phyloP scores from a whole-genome alignment of 2,113 vertebrate genomes.

The Lasiurus borealis region DNA sequence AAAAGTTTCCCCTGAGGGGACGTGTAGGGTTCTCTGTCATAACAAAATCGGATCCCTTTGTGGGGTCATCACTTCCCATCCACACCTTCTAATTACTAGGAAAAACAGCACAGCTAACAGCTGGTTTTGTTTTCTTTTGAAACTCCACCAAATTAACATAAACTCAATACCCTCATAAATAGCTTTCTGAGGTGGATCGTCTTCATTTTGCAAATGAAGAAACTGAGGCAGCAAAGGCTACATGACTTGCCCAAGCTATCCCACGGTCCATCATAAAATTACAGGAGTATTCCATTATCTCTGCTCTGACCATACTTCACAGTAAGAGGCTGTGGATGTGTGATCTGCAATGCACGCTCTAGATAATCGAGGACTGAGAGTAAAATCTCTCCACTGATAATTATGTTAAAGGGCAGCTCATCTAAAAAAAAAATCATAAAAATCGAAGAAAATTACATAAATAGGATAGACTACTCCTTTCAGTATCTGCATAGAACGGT shows the following conservation, averaged over 20 bases:
- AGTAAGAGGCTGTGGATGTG: slow-evolving; percentile 24
- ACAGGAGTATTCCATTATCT: slow-evolving; percentile 23
- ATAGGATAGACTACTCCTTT: slow-evolving; percentile 34
- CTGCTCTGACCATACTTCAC: neutral
- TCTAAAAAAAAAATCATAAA: slow-evolving; percentile 18
- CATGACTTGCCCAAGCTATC: slow-evolving; percentile 46
- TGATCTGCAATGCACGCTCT: neutral
- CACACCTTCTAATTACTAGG: neutral
- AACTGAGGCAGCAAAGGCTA: slow-evolving; percentile 71
- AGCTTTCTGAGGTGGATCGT: slow-evolving; percentile 72
- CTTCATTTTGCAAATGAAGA: slow-evolving; percentile 77
- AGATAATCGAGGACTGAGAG: neutral
- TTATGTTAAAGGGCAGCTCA: slow-evolving; percentile 61
- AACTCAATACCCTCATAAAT: slow-evolving; percentile 69
- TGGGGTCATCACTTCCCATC: neutral
- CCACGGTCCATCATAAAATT: slow-evolving; percentile 18
- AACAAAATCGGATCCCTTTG: neutral
- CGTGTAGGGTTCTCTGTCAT: slow-evolving; percentile 7
- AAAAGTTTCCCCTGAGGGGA: slow-evolving; percentile 23
- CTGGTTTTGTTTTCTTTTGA: neutral
- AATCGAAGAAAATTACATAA: slow-evolving; percentile 41
- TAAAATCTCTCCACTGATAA: slow-evolving; percentile 35
- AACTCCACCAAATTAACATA: neutral
- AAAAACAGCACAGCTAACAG: neutral
- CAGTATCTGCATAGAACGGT: slow-evolving; percentile 27